Evolutionary conservation across 2,113 vertebrate species (phyloP).

Genomic region (Galbula dea): DNA sequence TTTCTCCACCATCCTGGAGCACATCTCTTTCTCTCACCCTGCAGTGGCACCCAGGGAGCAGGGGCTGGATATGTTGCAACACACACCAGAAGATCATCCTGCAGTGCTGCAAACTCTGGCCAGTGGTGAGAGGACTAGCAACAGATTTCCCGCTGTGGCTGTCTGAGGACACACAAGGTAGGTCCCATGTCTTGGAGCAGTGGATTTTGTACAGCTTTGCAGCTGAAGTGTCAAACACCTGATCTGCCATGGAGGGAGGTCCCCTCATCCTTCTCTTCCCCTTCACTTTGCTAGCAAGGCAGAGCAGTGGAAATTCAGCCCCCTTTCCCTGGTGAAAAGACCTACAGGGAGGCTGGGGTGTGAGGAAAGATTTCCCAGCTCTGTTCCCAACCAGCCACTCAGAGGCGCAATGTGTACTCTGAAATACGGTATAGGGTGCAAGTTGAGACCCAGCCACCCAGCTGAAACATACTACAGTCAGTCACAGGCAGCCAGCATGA

Average conservation of each 20-base stretch:
- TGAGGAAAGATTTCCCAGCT: background rate
- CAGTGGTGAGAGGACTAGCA: background rate
- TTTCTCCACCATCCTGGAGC: rapidly evolving
- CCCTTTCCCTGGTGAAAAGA: background rate
- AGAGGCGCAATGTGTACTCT: background rate
- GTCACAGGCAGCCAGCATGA: background rate
- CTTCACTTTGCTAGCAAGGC: background rate
- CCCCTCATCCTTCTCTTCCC: background rate
- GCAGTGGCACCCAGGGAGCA: background rate
- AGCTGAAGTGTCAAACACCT: background rate
- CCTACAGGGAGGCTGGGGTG: background rate
- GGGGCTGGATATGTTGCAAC: rapidly evolving
- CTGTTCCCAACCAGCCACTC: background rate
- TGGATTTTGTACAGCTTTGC: background rate
- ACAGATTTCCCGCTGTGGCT: background rate
- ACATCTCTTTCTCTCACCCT: background rate
- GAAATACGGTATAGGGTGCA: background rate
- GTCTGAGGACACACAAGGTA: background rate
- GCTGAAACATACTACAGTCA: background rate
- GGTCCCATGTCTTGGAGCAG: background rate
- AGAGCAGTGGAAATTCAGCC: background rate
- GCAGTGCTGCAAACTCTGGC: rapidly evolving
- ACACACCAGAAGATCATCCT: no score
- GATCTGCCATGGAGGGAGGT: background rate
- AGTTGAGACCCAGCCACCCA: background rate